These are phyloP conservation scores for Corydoras maculifer DNA, from an alignment of 2,113 vertebrate genomes.

Conservation along the genomic window DNA sequence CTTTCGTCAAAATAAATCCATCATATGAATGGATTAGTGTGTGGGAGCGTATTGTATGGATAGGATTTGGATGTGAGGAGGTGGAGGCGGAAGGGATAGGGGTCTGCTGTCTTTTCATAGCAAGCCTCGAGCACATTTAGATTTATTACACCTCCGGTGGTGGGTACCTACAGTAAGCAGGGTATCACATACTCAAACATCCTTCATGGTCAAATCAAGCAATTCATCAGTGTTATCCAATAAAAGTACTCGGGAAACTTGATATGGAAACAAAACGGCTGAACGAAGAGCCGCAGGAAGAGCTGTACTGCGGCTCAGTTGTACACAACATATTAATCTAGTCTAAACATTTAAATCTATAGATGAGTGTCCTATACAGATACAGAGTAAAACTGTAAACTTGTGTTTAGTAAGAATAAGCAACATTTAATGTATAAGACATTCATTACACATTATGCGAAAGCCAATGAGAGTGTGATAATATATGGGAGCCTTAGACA, in stretches of 20 bases:
- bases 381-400: background rate
- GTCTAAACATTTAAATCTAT: slow-evolving; percentile 10
- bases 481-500: slow-evolving; percentile 50
- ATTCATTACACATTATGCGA: slow-evolving; percentile 12
- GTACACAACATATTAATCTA: slow-evolving; percentile 34
- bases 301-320: no score
- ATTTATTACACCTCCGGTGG: slow-evolving; percentile 15
- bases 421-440: slow-evolving; percentile 1
- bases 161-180: slow-evolving; percentile 2
- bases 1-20: slow-evolving; percentile 22
- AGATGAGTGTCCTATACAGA: background rate
- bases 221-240: slow-evolving; percentile 19
- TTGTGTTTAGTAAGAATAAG: slow-evolving; percentile 10
- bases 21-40: slow-evolving; percentile 28
- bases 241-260: slow-evolving; percentile 2
- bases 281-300: no score
- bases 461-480: slow-evolving; percentile 37
- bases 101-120: slow-evolving; percentile 21
- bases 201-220: slow-evolving; percentile 18
- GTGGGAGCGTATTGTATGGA: slow-evolving; percentile 4
- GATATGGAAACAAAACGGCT: no score
- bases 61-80: slow-evolving; percentile 7
- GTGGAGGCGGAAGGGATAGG: background rate
- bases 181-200: background rate
- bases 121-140: slow-evolving; percentile 16